Conservation (phyloP, 1,140 invertebrate species). For the Diorhabda carinulata region DNA sequence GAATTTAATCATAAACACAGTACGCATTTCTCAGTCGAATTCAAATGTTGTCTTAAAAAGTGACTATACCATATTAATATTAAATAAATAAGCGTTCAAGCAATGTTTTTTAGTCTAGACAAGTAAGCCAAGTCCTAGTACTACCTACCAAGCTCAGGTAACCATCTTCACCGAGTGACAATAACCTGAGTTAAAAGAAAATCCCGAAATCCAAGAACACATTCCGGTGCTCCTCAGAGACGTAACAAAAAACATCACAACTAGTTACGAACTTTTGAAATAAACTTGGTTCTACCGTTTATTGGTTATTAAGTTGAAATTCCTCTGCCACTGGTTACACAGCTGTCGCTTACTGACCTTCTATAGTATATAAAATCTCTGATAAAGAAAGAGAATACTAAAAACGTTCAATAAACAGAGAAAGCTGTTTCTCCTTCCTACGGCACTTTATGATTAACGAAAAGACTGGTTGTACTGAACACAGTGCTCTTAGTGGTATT, state of each 20-base stretch:
- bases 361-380: not conserved
- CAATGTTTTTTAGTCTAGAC: no score
- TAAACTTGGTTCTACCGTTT: no score
- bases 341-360: conserved; percentile 1
- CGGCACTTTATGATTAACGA: conserved; percentile 1
- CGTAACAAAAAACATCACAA: not conserved
- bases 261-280: no score
- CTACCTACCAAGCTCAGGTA: not conserved
- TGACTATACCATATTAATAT: no score
- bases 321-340: not conserved
- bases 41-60: no score
- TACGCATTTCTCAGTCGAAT: no score
- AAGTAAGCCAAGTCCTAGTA: not conserved
- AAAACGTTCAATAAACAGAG: not conserved
- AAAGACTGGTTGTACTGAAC: not conserved
- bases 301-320: no score
- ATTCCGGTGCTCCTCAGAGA: not conserved
- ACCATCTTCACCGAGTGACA: not conserved
- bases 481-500: not conserved
- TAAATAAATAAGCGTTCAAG: no score
- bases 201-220: conserved; percentile 10
- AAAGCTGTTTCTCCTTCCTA: conserved; percentile 9
- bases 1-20: no score
- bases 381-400: not conserved
- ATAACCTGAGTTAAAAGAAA: conserved; percentile 6